A percentile compares a stretch with the other conserved stretches of the same genome.
phyloP scores from a whole-genome alignment of 2,797 vertebrate genomes.

The Ciconia nigra region DNA sequence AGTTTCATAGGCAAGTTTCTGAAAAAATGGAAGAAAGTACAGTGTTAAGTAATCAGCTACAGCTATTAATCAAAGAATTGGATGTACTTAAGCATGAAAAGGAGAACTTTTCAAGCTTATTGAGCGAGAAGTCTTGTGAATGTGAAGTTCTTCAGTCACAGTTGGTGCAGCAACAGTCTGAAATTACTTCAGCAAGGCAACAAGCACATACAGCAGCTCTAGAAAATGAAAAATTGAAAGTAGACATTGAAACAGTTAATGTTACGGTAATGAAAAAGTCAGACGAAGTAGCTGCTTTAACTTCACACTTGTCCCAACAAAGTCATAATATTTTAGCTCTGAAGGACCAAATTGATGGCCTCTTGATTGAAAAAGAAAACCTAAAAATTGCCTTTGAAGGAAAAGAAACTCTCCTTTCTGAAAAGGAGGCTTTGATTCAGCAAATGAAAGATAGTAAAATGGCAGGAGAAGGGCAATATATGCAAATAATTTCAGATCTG shows the following conservation, averaged over 20 bases:
- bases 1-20: conserved; percentile 72
- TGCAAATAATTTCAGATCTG: conserved; percentile 71
- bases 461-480: conserved; percentile 68
- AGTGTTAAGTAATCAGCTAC: conserved; percentile 73
- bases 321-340: conserved; percentile 66
- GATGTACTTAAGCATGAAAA: conserved; percentile 74
- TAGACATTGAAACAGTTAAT: conserved; percentile 71
- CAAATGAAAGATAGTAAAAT: conserved; percentile 70
- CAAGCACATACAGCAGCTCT: conserved; percentile 33
- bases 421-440: conserved; percentile 73
- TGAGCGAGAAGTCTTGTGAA: conserved; percentile 68
- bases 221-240: conserved; percentile 76
- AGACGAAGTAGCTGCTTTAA: conserved; percentile 70
- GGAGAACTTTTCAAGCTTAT: conserved; percentile 46
- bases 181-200: conserved; percentile 37
- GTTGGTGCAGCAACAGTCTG: conserved; percentile 31
- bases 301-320: conserved; percentile 59
- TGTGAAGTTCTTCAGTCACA: conserved; percentile 65
- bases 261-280: conserved; percentile 47
- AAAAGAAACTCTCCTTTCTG: conserved; percentile 72
- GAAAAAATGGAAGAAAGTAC: conserved; percentile 70
- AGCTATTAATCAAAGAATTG: conserved; percentile 67
- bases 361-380: conserved; percentile 69
- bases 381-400: conserved; percentile 63
- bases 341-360: conserved; percentile 67